Evolutionary conservation across 2,888 invertebrate species (phyloP).

Genomic region (Oegoconia quadripuncta): DNA sequence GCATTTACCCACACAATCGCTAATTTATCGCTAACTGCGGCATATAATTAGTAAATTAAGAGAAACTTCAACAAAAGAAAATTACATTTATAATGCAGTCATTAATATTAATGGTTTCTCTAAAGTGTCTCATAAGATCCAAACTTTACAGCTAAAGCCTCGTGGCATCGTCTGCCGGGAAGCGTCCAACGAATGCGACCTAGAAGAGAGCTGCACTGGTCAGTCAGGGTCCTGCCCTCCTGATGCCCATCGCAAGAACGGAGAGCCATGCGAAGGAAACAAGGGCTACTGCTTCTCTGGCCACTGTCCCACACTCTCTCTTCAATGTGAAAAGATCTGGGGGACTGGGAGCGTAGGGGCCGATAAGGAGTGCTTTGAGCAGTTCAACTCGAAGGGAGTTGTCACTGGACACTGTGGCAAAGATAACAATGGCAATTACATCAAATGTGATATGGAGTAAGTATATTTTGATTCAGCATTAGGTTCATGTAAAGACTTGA

Average conservation of each 20-base stretch:
- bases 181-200: slow-evolving; percentile 94
- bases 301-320: slow-evolving; percentile 90
- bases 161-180: slow-evolving; percentile 91
- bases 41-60: no score
- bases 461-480: no score
- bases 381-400: slow-evolving; percentile 97
- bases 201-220: slow-evolving; percentile 96
- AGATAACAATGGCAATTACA: slow-evolving; percentile 84
- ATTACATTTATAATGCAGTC: no score
- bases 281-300: slow-evolving; percentile 95
- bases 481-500: no score
- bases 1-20: no score
- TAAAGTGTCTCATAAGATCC: neutral
- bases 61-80: no score
- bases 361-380: slow-evolving; percentile 93
- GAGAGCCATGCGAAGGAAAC: slow-evolving; percentile 87
- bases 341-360: slow-evolving; percentile 91
- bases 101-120: no score
- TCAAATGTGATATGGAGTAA: slow-evolving; percentile 93
- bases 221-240: slow-evolving; percentile 92
- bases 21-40: no score
- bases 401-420: slow-evolving; percentile 97
- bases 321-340: slow-evolving; percentile 97
- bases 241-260: slow-evolving; percentile 96
- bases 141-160: slow-evolving; percentile 80